Percentiles rank a stretch among this genome's conserved stretches.
Evolutionary conservation across 2,113 vertebrate genomes (phyloP).

Genomic region (Tor tambroides): DNA sequence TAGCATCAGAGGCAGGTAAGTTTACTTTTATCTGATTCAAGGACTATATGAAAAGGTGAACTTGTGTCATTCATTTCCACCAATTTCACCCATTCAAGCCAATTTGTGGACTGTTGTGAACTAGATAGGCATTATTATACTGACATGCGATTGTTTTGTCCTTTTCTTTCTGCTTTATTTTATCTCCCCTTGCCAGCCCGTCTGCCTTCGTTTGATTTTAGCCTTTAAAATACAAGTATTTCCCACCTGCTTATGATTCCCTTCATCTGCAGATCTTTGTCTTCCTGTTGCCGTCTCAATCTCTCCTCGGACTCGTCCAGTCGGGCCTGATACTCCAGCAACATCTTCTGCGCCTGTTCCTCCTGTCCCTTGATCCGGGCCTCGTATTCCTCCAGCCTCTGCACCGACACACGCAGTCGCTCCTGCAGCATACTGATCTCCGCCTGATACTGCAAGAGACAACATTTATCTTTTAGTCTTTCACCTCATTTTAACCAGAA

Average conservation of each 20-base stretch:
- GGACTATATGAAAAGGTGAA: background rate
- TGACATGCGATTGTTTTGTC: background rate
- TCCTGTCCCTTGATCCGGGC: slow-evolving; percentile 94
- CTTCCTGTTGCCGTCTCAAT: slow-evolving; percentile 94
- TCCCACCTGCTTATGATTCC: slow-evolving; percentile 96
- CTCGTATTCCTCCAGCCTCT: slow-evolving; percentile 97
- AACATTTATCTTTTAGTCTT: background rate
- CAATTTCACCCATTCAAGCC: background rate
- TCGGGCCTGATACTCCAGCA: slow-evolving; percentile 95
- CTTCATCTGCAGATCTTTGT: slow-evolving; percentile 99
- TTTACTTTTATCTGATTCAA: background rate
- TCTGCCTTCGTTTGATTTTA: too few species aligned
- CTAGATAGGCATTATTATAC: too few species aligned
- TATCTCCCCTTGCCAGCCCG: background rate
- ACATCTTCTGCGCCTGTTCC: slow-evolving; percentile 92
- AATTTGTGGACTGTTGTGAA: background rate
- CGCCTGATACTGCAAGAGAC: slow-evolving; percentile 83
- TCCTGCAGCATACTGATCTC: slow-evolving; percentile 94
- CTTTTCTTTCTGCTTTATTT: background rate
- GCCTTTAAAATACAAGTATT: background rate
- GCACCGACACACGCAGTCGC: slow-evolving; percentile 90
- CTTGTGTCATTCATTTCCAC: background rate
- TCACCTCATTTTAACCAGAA: background rate
- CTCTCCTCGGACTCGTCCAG: slow-evolving; percentile 96
- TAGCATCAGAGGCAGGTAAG: background rate